Conservation (phyloP, 1,140 invertebrate species). For the Agraylea sexmaculata region DNA sequence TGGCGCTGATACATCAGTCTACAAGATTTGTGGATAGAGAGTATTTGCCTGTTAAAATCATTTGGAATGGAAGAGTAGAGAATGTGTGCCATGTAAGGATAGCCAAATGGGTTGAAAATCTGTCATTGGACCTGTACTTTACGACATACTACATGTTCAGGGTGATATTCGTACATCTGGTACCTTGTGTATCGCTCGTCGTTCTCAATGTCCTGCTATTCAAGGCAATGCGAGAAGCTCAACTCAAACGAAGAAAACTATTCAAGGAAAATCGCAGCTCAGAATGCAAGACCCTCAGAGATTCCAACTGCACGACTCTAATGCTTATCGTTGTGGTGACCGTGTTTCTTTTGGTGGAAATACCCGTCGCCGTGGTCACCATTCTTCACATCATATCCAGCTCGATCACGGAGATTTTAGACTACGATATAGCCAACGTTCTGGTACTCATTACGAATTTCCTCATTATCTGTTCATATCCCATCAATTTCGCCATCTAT, state of each 20-base stretch:
- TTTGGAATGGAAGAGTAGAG: constrained; percentile 50
- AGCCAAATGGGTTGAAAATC: constrained; percentile 52
- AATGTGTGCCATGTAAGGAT: constrained; percentile 45
- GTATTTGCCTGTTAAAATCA: constrained; percentile 40
- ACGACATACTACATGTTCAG: constrained; percentile 74
- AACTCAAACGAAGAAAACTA: constrained; percentile 64
- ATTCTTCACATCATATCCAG: constrained; percentile 73
- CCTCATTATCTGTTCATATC: constrained; percentile 82
- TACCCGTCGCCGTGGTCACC: constrained; percentile 81
- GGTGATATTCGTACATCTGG: constrained; percentile 79
- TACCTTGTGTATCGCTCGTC: constrained; percentile 80
- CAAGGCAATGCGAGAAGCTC: constrained; percentile 68
- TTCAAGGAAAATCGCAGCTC: constrained; percentile 75
- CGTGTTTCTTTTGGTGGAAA: constrained; percentile 82
- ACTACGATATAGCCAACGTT: constrained; percentile 71
- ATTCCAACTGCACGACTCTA: constrained; percentile 83
- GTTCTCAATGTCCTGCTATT: constrained; percentile 83
- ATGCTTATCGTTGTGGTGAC: constrained; percentile 94
- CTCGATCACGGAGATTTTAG: constrained; percentile 55
- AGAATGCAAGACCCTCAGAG: constrained; percentile 70
- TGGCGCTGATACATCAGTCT: constrained; percentile 67
- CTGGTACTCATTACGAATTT: constrained; percentile 83
- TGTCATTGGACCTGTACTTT: constrained; percentile 63
- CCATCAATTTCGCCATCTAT: constrained; percentile 91
- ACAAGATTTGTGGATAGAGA: constrained; percentile 62